These are phyloP conservation scores for Numenius arquata DNA, from an alignment of 2,113 vertebrate genomes.

Conservation along the genomic window DNA sequence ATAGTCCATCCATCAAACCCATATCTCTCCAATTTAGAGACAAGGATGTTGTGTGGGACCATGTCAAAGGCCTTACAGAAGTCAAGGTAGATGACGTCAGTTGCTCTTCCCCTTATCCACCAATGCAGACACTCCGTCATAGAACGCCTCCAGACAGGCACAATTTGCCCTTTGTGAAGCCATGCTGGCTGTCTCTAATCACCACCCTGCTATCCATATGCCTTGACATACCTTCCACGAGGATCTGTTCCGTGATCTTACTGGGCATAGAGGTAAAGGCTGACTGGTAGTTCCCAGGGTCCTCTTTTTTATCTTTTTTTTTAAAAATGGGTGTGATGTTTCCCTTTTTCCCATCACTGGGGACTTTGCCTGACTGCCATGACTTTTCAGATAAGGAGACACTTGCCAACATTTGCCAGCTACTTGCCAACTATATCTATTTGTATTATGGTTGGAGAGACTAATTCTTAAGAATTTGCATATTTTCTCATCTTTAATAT, in stretches of 20 bases:
- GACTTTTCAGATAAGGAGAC: background rate
- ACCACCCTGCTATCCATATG: background rate
- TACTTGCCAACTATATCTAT: background rate
- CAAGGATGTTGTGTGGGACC: background rate
- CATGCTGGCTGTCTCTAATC: background rate
- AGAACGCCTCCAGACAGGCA: background rate
- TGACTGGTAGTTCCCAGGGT: background rate
- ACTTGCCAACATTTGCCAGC: background rate
- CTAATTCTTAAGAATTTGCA: background rate
- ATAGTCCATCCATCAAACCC: background rate
- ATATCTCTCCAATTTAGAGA: background rate
- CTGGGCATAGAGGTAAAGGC: background rate
- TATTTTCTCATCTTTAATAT: background rate
- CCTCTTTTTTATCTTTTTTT: background rate
- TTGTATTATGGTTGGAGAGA: background rate
- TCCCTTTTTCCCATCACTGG: background rate
- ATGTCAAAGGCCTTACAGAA: background rate
- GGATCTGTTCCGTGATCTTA: background rate
- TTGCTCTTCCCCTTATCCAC: background rate
- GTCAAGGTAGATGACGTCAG: background rate
- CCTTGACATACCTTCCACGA: background rate
- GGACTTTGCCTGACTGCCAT: background rate
- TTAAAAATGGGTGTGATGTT: background rate
- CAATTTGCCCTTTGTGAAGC: background rate
- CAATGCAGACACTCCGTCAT: background rate